Conservation (phyloP, 2,113 vertebrate species). For the Sinocyclocheilus grahami region DNA sequence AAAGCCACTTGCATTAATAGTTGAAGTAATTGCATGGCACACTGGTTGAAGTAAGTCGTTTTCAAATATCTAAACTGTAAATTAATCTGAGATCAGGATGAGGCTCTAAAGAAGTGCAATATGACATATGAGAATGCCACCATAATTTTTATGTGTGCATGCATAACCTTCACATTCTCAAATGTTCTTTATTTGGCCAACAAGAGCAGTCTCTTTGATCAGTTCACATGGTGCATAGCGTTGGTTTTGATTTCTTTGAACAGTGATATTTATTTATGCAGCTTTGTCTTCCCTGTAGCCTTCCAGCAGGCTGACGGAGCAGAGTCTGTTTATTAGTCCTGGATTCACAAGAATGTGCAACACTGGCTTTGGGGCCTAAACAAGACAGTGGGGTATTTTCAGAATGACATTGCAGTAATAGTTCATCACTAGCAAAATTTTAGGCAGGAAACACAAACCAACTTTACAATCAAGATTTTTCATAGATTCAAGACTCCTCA, state of each 20-base stretch:
- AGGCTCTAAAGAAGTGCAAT: neutral
- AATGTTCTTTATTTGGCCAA: conserved; percentile 42
- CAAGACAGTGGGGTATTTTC: conserved; percentile 34
- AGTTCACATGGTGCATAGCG: neutral
- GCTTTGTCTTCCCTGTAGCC: neutral
- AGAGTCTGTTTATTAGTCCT: conserved; percentile 37
- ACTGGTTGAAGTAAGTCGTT: too few relatives aligned
- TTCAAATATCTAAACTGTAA: neutral
- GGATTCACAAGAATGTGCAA: conserved; percentile 10
- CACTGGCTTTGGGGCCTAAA: conserved; percentile 1
- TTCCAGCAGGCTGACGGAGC: conserved; percentile 3
- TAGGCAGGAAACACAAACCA: neutral
- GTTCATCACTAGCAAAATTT: neutral
- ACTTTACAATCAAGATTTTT: neutral
- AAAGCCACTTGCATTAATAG: neutral
- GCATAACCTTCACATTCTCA: conserved; percentile 25
- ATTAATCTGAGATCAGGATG: neutral
- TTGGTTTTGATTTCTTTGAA: conserved; percentile 44
- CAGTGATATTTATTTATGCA: conserved; percentile 40
- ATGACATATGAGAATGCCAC: neutral
- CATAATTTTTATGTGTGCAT: conserved; percentile 2
- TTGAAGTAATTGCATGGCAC: neutral
- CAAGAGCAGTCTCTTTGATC: conserved; percentile 40
- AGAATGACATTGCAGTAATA: neutral
- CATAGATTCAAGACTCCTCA: too few relatives aligned